Conservation (phyloP, 2,113 vertebrate species). For the Nothobranchius kuhntae region DNA sequence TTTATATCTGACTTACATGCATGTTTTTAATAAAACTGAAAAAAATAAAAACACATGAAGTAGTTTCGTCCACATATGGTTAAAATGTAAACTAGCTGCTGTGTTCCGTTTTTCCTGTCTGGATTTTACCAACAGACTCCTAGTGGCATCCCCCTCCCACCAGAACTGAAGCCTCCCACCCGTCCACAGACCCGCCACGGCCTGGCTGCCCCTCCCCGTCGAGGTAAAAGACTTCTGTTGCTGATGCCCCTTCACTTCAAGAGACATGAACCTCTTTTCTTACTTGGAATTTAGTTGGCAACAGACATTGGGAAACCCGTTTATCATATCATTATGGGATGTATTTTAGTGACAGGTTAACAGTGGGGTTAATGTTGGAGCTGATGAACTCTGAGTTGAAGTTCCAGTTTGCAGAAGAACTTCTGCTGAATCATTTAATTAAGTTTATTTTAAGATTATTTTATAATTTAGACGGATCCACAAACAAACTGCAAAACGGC, state of each 20-base stretch:
- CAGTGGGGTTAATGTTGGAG: too few relatives aligned
- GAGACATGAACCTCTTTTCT: background rate
- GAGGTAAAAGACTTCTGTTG: constrained; percentile 47
- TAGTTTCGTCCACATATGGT: background rate
- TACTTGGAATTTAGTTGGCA: too few relatives aligned
- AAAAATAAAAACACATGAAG: background rate
- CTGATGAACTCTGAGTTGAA: too few relatives aligned
- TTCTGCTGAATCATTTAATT: too few relatives aligned
- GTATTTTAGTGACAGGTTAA: too few relatives aligned
- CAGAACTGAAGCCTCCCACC: constrained; percentile 75
- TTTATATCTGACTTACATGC: background rate
- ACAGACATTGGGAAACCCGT: too few relatives aligned
- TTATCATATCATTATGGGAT: too few relatives aligned
- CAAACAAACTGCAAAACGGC: too few relatives aligned
- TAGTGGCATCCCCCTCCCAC: constrained; percentile 80
- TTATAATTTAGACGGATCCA: too few relatives aligned
- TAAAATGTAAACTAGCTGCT: background rate
- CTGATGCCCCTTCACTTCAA: background rate
- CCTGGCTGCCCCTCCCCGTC: constrained; percentile 34
- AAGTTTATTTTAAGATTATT: too few relatives aligned
- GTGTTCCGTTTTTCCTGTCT: background rate
- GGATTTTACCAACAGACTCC: constrained; percentile 46
- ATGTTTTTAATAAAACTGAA: too few relatives aligned
- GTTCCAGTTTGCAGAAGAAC: too few relatives aligned
- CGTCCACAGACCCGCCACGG: constrained; percentile 58